A percentile compares a stretch with the other conserved stretches of the same genome.
phyloP scores from a whole-genome alignment of 2,113 vertebrate species.

The Saguinus midas region DNA sequence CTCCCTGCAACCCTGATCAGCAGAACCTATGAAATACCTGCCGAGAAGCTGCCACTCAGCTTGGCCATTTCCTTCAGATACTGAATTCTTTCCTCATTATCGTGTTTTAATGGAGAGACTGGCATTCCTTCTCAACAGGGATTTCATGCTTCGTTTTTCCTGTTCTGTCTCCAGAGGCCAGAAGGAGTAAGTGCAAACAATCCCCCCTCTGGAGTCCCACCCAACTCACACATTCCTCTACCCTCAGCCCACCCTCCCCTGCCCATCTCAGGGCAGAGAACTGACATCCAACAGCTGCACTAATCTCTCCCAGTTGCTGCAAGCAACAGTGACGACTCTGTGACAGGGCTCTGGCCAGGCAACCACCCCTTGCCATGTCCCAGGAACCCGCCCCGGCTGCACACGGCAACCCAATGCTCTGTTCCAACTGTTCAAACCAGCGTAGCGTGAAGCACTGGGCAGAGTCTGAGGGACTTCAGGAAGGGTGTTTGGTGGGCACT shows the following conservation, averaged over 20 bases:
- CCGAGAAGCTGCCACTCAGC: neutral
- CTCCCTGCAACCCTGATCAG: neutral
- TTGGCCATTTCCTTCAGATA: neutral
- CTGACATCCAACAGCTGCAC: slow-evolving; percentile 83
- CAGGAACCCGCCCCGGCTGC: neutral
- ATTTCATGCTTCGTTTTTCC: slow-evolving; percentile 72
- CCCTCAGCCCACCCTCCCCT: slow-evolving; percentile 71
- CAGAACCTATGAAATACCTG: neutral
- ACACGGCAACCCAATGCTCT: rapidly evolving
- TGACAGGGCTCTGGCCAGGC: neutral
- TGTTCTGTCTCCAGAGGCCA: slow-evolving; percentile 42
- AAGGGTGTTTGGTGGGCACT: rapidly evolving
- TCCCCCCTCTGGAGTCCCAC: slow-evolving; percentile 75
- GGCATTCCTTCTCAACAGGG: slow-evolving; percentile 59
- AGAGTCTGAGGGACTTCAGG: neutral
- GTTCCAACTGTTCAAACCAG: neutral
- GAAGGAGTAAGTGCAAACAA: slow-evolving; percentile 61
- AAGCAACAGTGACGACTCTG: slow-evolving; percentile 60
- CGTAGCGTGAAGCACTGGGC: neutral
- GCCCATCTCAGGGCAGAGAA: slow-evolving; percentile 69
- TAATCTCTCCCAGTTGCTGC: slow-evolving; percentile 82
- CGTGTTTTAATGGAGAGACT: slow-evolving; percentile 41
- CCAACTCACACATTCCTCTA: slow-evolving; percentile 76
- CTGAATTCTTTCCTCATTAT: slow-evolving; percentile 28
- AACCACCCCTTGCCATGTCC: neutral